These are phyloP conservation scores for Ctenopoma multispine DNA, from an alignment of 2,797 vertebrate genomes.

Conservation along the genomic window DNA sequence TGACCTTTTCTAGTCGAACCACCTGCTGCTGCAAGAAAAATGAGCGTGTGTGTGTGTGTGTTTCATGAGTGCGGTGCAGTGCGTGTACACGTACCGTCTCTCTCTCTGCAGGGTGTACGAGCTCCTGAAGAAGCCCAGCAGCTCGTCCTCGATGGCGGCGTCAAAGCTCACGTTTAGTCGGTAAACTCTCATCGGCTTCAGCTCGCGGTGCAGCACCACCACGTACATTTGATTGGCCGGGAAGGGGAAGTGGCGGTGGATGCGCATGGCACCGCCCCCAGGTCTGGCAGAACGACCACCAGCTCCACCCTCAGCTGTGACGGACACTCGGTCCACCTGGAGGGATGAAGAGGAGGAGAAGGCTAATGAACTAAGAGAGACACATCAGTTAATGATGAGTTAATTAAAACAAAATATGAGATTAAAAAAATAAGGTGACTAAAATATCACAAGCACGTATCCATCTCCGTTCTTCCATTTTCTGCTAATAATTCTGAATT, in stretches of 20 bases:
- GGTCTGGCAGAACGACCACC: constrained; percentile 56
- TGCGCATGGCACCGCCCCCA: constrained; percentile 85
- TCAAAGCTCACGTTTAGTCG: constrained; percentile 92
- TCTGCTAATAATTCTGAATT: too few species aligned
- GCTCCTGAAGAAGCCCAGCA: constrained; percentile 96
- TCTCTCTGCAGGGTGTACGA: constrained; percentile 92
- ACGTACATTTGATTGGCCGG: constrained; percentile 92
- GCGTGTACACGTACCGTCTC: constrained; percentile 86
- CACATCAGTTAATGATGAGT: not conserved
- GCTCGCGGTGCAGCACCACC: constrained; percentile 90
- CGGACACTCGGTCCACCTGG: constrained; percentile 72
- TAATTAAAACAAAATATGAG: too few species aligned
- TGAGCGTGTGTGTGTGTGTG: constrained; percentile 16
- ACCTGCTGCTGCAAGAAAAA: constrained; percentile 70
- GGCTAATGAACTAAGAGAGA: not conserved
- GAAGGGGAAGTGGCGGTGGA: constrained; percentile 90
- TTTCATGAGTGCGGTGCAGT: constrained; percentile 73
- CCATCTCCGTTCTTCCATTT: too few species aligned
- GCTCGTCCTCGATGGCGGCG: constrained; percentile 92
- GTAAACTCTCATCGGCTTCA: constrained; percentile 90
- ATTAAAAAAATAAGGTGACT: too few species aligned
- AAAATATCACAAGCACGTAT: too few species aligned
- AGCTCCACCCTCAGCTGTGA: constrained; percentile 56
- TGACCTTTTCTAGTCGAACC: constrained; percentile 75
- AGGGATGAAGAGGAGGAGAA: not conserved